Percentiles rank a stretch among this genome's conserved stretches.
These are phyloP conservation scores for Megalonaias nervosa DNA, from an alignment of 1,140 invertebrate species.

Conservation along the genomic window DNA sequence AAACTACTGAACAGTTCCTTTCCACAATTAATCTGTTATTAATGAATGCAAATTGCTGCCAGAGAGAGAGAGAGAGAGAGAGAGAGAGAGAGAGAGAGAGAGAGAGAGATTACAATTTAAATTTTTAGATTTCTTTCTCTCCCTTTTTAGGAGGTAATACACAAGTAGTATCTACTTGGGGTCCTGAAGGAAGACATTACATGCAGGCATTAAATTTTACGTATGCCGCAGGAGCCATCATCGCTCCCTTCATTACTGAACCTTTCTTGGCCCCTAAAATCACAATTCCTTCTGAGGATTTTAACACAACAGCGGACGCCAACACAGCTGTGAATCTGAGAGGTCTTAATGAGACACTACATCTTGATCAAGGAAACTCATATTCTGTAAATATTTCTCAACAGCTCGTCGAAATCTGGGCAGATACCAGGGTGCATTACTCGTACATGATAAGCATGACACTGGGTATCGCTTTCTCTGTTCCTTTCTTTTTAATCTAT, in stretches of 20 bases:
- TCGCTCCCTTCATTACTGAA: constrained; percentile 27
- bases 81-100: no score
- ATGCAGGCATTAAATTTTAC: constrained; percentile 35
- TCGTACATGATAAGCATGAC: constrained; percentile 40
- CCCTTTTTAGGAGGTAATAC: constrained; percentile 69
- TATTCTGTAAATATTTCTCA: no score
- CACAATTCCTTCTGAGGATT: background rate
- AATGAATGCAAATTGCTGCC: no score
- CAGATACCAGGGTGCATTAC: constrained; percentile 23
- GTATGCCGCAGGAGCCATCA: constrained; percentile 30
- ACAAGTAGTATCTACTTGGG: constrained; percentile 70
- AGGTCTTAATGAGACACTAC: no score
- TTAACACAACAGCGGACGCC: no score
- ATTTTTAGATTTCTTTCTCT: background rate
- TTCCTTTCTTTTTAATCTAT: constrained; percentile 40
- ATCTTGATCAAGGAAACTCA: no score
- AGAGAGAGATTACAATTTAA: no score
- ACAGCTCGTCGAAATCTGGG: background rate
- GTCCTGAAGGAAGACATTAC: constrained; percentile 54
- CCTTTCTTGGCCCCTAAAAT: constrained; percentile 24
- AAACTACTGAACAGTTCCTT: no score
- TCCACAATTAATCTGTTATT: no score
- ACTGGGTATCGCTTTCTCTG: constrained; percentile 25
- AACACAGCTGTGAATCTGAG: no score
- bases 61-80: no score